phyloP scores from a whole-genome alignment of 2,888 invertebrate species.

The Dexiosoma caninum region DNA sequence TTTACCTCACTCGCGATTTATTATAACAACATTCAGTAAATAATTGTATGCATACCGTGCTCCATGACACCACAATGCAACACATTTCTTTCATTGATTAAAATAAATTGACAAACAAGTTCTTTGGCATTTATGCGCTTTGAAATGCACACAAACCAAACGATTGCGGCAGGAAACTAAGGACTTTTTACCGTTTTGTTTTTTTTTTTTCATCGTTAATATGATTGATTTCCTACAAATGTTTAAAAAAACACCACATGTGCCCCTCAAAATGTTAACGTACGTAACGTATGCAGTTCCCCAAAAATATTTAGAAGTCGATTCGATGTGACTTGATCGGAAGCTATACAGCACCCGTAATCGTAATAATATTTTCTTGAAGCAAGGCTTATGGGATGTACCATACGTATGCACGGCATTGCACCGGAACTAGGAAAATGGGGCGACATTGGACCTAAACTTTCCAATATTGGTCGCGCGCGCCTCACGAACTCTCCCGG shows the following conservation, averaged over 20 bases:
- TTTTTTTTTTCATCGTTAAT: conserved; percentile 17
- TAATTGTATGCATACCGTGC: conserved; percentile 9
- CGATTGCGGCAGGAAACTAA: conserved; percentile 48
- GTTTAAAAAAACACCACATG: neutral
- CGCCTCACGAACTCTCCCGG: too few relatives aligned
- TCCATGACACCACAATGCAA: conserved; percentile 6
- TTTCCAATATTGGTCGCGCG: too few relatives aligned
- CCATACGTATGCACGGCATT: too few relatives aligned
- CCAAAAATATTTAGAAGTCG: too few relatives aligned
- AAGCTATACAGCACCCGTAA: too few relatives aligned
- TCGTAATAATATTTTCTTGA: too few relatives aligned
- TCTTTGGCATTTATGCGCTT: neutral
- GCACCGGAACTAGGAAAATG: too few relatives aligned
- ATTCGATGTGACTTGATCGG: too few relatives aligned
- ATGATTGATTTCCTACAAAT: conserved; percentile 50
- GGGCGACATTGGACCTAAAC: too few relatives aligned
- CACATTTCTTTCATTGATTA: conserved; percentile 34
- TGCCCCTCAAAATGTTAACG: neutral
- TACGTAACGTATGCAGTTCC: too few relatives aligned
- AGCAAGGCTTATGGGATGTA: too few relatives aligned
- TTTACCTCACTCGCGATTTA: neutral
- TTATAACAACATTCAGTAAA: neutral
- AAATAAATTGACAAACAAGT: neutral
- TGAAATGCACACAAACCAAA: conserved; percentile 19
- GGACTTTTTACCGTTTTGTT: conserved; percentile 44